Evolutionary conservation across 2,797 vertebrate species (phyloP).

Genomic region (Choloepus didactylus): DNA sequence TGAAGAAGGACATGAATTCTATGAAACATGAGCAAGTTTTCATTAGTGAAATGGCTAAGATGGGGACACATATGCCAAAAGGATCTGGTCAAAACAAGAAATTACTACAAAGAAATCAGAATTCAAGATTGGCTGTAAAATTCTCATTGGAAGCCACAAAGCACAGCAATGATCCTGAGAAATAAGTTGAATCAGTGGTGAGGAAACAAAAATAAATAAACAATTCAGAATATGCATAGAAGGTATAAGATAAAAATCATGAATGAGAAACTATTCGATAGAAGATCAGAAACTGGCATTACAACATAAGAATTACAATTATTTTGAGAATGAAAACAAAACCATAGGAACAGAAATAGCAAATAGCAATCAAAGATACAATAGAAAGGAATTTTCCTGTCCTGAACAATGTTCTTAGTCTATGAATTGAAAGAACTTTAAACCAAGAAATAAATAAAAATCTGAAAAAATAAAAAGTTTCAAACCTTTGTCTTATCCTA

Average conservation of each 20-base stretch:
- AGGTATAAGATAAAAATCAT: background rate
- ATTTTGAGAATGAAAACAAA: constrained; percentile 28
- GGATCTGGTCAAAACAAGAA: background rate
- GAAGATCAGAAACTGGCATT: background rate
- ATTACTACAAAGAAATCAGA: background rate
- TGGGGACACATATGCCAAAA: background rate
- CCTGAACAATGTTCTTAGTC: background rate
- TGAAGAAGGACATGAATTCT: background rate
- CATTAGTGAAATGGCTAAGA: background rate
- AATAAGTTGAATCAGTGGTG: background rate
- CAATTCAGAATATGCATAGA: background rate
- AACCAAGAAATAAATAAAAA: background rate
- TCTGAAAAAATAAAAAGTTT: background rate
- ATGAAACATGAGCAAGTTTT: background rate
- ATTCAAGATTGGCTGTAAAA: constrained; percentile 20
- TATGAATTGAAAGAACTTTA: background rate
- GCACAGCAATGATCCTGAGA: background rate
- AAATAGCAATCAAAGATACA: background rate
- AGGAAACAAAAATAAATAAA: background rate
- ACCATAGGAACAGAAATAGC: background rate
- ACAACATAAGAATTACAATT: background rate
- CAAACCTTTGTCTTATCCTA: background rate
- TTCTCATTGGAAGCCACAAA: background rate
- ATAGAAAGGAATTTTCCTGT: constrained; percentile 4
- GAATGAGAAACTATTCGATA: background rate